These are phyloP conservation scores for Spatulosminthurus flaviceps DNA, from an alignment of 2,888 invertebrate genomes.

Conservation along the genomic window DNA sequence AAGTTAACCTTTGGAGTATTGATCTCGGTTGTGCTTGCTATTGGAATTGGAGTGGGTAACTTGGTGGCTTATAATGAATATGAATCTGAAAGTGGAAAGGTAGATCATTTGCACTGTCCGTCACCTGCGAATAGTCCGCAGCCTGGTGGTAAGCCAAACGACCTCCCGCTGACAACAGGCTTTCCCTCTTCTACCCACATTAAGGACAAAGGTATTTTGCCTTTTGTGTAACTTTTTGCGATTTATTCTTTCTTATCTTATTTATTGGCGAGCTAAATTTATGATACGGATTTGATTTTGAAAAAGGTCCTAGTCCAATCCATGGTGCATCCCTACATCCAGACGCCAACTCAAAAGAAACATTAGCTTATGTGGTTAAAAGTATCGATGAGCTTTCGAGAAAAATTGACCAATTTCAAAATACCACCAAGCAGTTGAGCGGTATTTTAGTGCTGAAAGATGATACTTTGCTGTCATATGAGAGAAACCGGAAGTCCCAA, in stretches of 20 bases:
- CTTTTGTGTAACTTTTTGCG: too few species aligned
- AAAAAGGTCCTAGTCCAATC: background rate
- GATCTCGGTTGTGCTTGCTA: slow-evolving; percentile 60
- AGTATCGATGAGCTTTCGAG: slow-evolving; percentile 57
- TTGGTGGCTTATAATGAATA: slow-evolving; percentile 63
- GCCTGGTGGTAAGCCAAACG: background rate
- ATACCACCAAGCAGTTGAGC: slow-evolving; percentile 60
- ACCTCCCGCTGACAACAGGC: background rate
- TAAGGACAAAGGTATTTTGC: background rate
- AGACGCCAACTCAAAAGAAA: slow-evolving; percentile 40
- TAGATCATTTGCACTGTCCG: slow-evolving; percentile 35
- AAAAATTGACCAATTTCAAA: slow-evolving; percentile 62
- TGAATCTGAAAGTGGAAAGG: slow-evolving; percentile 50
- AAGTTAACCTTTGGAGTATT: slow-evolving; percentile 62
- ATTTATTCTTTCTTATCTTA: too few species aligned
- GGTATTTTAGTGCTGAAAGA: slow-evolving; percentile 60
- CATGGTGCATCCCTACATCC: background rate
- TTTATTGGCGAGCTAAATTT: too few species aligned
- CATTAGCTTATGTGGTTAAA: slow-evolving; percentile 58
- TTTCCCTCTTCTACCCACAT: slow-evolving; percentile 6
- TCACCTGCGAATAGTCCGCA: background rate
- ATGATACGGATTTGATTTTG: too few species aligned
- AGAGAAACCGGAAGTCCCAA: background rate
- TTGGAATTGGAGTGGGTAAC: slow-evolving; percentile 63
- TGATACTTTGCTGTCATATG: background rate